Conservation (phyloP, 2,888 invertebrate genomes). For the Margaritifera margaritifera region DNA sequence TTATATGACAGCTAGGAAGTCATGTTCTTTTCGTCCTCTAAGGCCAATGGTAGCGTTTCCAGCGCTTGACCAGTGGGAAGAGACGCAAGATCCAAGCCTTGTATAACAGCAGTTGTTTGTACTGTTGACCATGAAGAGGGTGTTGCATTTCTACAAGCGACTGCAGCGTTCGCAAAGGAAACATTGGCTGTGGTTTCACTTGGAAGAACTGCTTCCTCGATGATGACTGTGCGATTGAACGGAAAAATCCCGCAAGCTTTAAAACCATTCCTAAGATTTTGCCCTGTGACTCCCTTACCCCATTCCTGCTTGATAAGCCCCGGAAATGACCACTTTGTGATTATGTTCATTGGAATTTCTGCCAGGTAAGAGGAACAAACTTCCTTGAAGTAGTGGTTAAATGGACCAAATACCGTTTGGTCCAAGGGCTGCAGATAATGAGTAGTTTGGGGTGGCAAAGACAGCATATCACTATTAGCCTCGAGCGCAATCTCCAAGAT, state of each 20-base stretch:
- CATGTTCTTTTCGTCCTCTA: too few species aligned
- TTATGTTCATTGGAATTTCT: background rate
- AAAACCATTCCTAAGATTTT: conserved; percentile 1
- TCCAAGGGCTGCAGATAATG: background rate
- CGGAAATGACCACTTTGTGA: background rate
- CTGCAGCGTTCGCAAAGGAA: too few species aligned
- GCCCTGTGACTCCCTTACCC: background rate
- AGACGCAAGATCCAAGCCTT: too few species aligned
- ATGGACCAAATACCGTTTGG: background rate
- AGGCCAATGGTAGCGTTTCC: too few species aligned
- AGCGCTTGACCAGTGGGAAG: too few species aligned
- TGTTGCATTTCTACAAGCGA: too few species aligned
- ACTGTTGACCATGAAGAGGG: too few species aligned
- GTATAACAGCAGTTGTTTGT: too few species aligned
- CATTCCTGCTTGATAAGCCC: background rate
- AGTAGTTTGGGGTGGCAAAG: background rate
- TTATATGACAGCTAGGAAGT: too few species aligned
- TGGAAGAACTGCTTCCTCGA: background rate
- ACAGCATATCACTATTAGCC: background rate
- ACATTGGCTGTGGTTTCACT: too few species aligned
- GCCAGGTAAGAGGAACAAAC: background rate
- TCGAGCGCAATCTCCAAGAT: background rate
- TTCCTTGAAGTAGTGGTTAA: background rate
- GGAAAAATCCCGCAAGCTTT: conserved; percentile 2
- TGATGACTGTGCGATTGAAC: background rate